Base-by-base conservation (phyloP, 1,140 invertebrate species). In the Lethocerus indicus region DNA sequence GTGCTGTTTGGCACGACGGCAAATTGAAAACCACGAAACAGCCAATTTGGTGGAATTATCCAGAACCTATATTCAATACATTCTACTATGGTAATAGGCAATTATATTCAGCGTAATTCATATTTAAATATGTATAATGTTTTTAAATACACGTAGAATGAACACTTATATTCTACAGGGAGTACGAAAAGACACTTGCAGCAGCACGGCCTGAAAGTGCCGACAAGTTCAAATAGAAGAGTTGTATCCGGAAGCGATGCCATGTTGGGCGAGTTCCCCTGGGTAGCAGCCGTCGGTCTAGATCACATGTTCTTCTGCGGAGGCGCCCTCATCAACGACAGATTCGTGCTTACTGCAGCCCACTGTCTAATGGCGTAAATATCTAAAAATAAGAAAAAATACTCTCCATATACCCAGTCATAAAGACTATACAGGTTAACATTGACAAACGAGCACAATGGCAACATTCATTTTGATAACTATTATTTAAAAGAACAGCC, bases 301-400 rank as follows among this genome's bases (percentile, higher is more conserved):
- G 54, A 59, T 23, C 59, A 70, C 23, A 61, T 66, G 46, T 71
- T 73, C 56, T 66, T 70, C 45, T 78, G 75, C 60, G 75, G 75
- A 0, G 75, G 71, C 21, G 70, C 71, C n/a, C 63, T 78, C 6
- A 65, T 78, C 29, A 68, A 62, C 53, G 61, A 67, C 28, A 56
- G 64, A 26, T 73, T 69, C 64, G 66, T 77, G 7, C 56, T 78
- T 1, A 75, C 71, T 21, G 75, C 75, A 18, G 73, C 75, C 18
- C 75, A 78, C 59, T 78, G 75, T 51, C 64, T 75, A 47, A 60
- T 65, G 36, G 62, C 60, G 69, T 70, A 60, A 57, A 58, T n/a
- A n/a, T n/a, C n/a, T n/a, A n/a, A n/a, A n/a, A n/a, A n/a, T n/a
- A n/a, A n/a, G n/a, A n/a, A n/a, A n/a, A n/a, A n/a, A n/a, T n/a